Base-by-base conservation (phyloP, 2,888 invertebrate genomes). In the Scelioninae gen. 1 region DNA sequence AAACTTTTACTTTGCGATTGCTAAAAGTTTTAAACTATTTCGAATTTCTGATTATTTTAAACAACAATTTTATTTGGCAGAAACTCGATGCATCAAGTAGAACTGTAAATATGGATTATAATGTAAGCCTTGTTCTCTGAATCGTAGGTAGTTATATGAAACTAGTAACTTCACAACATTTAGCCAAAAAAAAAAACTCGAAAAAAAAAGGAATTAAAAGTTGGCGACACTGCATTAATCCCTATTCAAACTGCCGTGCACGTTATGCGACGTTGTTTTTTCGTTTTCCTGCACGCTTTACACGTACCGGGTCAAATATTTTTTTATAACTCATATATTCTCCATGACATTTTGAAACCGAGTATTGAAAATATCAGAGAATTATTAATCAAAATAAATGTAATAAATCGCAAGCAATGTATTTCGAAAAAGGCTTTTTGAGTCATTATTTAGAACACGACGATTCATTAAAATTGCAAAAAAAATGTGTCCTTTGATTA, bases 171-270 rank as follows among this genome's bases (percentile, higher is more conserved):
- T 68, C 60, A 8, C 58, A 68, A 51, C 60, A 58, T 62, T 77
- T 60, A 68, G 31, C 51, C 77, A 47, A 71, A 71, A 71, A 55
- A 53, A 79, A 23, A 23, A 23, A 23, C 23, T 1, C 1, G 23
- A 23, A 4, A 23, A 23, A 23, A 23, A 23, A 23, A 23, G 23
- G 63, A 63, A 69, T 58, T 69, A 60, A 79, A 79, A 72, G 66
- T 79, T 79, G 60, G 72, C 38, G 53, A 79, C 65, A 66, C 53
- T 38, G 13, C 51, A 58, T 38, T 60, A 79, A 66, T 79, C 66
- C 72, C 23, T 68, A 68, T 79, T 79, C 66, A 74, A 79, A 79
- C 49, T 79, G 55, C 58, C 15, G 47, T 55, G 23, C 71, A 76
- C 68, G 58, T 66, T 60, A 49, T 49, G 32, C 38, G 16, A n/a